Evolutionary conservation across 2,797 vertebrate species (phyloP), one percentile per base, ranked within the genome.

Genomic region (Meriones psammophilus): DNA sequence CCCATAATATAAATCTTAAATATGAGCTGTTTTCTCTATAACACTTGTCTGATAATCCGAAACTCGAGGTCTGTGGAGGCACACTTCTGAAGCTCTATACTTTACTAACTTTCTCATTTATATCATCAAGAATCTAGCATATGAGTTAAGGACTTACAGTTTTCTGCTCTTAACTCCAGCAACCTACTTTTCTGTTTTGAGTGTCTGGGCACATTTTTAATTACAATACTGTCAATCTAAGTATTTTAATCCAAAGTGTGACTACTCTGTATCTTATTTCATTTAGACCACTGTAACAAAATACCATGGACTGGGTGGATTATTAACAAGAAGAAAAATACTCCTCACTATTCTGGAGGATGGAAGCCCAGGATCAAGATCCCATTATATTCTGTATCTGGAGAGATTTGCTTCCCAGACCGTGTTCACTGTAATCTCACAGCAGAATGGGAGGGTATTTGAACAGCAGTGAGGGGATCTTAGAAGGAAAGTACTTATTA

Each of bases 221-320:
- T 71, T 73, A 89, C 9, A 71, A 7, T 60, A 39, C 13, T 84
- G 33, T 62, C 13, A 12, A 89, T 92, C 87, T 46, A 22, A 94
- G 60, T 86, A 89, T 76, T 91, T 94, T 93, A 81, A 89, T 88
- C 78, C 22, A 66, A 92, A 93, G 54, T 94, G 39, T 74, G n/a
- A 69, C 33, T 85, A 64, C 56, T 50, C 18, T 74, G 18, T 93
- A 36, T 73, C 26, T 79, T 86, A 58, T 5, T 81, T 17, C 8
- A 18, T 81, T 85, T 8, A 28, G 76, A 17, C 4, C 81, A 24
- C 20, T 42, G 10, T 20, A 46, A 50, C 56, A 58, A 58, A 58
- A 15, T 58, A 58, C 17, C 17, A 58, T 33, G 17, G 17, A 30
- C 22, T 58, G 26, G 3, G 42, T 80, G 4, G 18, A 12, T 86